These are phyloP conservation scores for Caracal caracal DNA, from an alignment of 2,113 vertebrate genomes.

Conservation along the genomic window DNA sequence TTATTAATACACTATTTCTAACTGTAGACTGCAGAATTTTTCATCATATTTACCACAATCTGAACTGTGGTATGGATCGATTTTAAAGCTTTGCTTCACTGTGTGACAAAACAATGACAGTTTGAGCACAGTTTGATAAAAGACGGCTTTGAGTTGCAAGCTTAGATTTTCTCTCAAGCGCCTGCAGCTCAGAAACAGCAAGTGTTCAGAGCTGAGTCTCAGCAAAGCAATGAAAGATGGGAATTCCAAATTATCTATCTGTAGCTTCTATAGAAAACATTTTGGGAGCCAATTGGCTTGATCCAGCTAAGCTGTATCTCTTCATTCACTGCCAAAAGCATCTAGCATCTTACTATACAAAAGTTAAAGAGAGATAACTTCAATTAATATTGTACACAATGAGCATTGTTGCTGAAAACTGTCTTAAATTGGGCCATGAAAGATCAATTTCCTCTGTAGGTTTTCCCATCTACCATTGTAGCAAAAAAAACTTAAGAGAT, in stretches of 20 bases:
- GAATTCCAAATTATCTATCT: slow-evolving; percentile 60
- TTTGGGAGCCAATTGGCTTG: slow-evolving; percentile 19
- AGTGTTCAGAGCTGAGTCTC: slow-evolving; percentile 40
- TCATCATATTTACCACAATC: neutral
- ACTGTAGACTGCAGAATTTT: neutral
- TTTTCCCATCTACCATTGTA: slow-evolving; percentile 52
- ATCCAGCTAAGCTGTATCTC: neutral
- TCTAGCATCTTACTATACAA: neutral
- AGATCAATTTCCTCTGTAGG: slow-evolving; percentile 34
- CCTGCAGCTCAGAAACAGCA: slow-evolving; percentile 57
- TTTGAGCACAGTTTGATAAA: slow-evolving; percentile 70
- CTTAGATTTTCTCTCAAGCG: slow-evolving; percentile 67
- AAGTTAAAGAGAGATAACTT: neutral
- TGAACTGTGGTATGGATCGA: slow-evolving; percentile 16
- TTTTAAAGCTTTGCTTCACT: slow-evolving; percentile 68
- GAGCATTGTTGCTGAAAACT: neutral
- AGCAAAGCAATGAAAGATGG: slow-evolving; percentile 22
- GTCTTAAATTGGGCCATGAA: neutral
- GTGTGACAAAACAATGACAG: slow-evolving; percentile 63
- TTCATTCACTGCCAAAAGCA: neutral
- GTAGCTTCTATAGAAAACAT: slow-evolving; percentile 9
- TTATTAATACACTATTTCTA: slow-evolving; percentile 3
- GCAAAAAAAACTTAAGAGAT: neutral
- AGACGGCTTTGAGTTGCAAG: slow-evolving; percentile 57
- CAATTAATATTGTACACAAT: neutral